Conservation (phyloP, 2,797 vertebrate species). For the Apodemus agrarius region DNA sequence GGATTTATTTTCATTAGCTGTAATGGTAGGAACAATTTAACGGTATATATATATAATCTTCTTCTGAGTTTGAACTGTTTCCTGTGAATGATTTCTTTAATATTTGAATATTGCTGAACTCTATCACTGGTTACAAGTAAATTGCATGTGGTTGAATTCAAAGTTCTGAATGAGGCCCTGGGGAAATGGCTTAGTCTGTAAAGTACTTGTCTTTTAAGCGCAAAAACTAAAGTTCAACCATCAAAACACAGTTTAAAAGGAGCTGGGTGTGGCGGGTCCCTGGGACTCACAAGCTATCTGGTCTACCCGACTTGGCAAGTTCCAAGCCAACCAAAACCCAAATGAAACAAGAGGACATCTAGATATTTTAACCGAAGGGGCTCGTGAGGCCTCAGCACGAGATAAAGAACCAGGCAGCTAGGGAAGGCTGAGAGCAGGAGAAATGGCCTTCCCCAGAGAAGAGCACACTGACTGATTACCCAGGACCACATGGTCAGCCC, state of each 20-base stretch:
- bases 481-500: not conserved
- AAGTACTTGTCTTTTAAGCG: not conserved
- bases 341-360: not conserved
- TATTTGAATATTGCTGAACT: slow-evolving; percentile 11
- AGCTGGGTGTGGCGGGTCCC: not conserved
- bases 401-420: not conserved
- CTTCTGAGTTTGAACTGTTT: not conserved
- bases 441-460: not conserved
- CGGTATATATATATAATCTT: not conserved
- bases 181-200: not conserved
- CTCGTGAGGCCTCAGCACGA: not conserved
- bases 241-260: not conserved
- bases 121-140: not conserved
- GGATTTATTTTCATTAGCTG: not conserved
- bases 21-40: not conserved
- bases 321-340: not conserved
- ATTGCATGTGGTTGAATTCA: not conserved
- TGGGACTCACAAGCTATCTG: not conserved
- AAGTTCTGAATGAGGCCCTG: not conserved
- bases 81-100: slow-evolving; percentile 4
- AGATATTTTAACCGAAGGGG: not conserved
- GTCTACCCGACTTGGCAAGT: not conserved
- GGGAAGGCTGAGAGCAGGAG: not conserved
- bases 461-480: not conserved
- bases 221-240: not conserved